These are phyloP conservation scores for Plutella xylostella DNA, from an alignment of 2,888 invertebrate species.

Conservation along the genomic window DNA sequence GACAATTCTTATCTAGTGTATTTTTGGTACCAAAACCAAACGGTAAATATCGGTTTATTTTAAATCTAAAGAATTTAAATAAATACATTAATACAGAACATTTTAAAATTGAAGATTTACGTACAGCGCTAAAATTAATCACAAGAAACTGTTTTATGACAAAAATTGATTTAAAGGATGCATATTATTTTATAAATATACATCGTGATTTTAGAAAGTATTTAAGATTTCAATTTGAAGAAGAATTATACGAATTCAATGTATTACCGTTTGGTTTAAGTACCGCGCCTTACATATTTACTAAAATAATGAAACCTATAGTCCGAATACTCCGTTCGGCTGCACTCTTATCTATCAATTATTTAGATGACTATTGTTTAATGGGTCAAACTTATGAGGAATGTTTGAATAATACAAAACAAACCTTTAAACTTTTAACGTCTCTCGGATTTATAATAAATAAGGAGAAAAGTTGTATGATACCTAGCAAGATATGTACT, in stretches of 20 bases:
- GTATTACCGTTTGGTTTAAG: conserved; percentile 13
- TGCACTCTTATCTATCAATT: conserved; percentile 2
- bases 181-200: conserved; percentile 11
- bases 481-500: conserved; percentile 8
- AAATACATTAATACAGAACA: conserved; percentile 9
- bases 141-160: neutral
- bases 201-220: conserved; percentile 8
- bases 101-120: conserved; percentile 15
- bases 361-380: conserved; percentile 12
- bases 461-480: conserved; percentile 8
- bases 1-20: conserved; percentile 12
- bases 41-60: conserved; percentile 8
- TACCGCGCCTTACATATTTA: conserved; percentile 13
- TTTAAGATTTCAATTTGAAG: conserved; percentile 12
- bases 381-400: conserved; percentile 4
- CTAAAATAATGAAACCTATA: no score
- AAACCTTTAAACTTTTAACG: conserved; percentile 1
- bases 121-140: conserved; percentile 11
- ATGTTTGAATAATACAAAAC: conserved; percentile 4
- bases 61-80: conserved; percentile 5
- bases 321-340: conserved; percentile 10
- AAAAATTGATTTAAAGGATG: conserved; percentile 13
- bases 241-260: conserved; percentile 12
- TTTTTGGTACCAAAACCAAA: conserved; percentile 13
- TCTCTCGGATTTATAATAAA: conserved; percentile 13